These are phyloP conservation scores for Otolemur crassicaudatus DNA, from an alignment of 2,797 vertebrate species.

Conservation along the genomic window DNA sequence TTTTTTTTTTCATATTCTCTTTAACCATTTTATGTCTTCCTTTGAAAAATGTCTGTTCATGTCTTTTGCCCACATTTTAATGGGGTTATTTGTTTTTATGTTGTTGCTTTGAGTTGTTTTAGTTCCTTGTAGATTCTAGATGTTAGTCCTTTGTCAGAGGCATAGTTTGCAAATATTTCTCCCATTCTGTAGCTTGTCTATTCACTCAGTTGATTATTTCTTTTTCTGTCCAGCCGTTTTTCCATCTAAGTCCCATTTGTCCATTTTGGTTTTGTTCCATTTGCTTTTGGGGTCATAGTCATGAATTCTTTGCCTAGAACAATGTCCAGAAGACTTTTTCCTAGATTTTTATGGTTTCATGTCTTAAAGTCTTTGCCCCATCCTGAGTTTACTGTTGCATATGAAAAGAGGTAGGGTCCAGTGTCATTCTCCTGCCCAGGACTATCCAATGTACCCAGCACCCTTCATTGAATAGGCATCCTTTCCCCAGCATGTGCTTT, in stretches of 20 bases:
- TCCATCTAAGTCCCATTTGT: neutral
- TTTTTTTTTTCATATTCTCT: neutral
- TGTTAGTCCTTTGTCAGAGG: neutral
- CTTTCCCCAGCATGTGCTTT: neutral
- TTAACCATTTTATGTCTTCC: neutral
- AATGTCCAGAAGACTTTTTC: neutral
- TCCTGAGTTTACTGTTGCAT: neutral
- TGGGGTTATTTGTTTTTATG: neutral
- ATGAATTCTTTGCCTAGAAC: neutral
- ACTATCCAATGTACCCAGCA: neutral
- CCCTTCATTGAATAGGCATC: neutral
- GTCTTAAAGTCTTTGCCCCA: neutral
- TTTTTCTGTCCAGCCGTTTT: neutral
- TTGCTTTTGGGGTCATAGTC: neutral
- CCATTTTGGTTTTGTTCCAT: neutral
- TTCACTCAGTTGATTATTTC: neutral
- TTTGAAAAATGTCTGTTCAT: neutral
- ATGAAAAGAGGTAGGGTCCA: neutral
- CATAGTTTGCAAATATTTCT: neutral
- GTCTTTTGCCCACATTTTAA: neutral
- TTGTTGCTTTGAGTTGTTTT: neutral
- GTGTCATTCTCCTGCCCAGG: neutral
- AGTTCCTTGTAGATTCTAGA: neutral
- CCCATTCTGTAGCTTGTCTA: neutral
- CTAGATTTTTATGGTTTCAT: neutral